Base-by-base conservation (phyloP, 2,797 vertebrate genomes). In the Syndactyla subalaris region DNA sequence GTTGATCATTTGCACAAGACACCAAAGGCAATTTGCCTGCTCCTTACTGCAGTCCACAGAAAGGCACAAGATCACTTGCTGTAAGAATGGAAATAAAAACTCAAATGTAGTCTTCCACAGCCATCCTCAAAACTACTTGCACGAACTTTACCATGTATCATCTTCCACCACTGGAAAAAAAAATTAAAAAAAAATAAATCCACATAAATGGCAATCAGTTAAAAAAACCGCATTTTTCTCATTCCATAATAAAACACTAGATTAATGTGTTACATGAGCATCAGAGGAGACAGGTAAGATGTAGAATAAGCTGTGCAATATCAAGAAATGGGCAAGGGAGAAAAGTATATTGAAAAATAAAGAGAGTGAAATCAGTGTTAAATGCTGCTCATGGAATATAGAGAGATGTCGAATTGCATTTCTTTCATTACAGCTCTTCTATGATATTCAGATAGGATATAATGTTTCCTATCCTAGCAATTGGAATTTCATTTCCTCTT, bases 311-410 rank as follows among this genome's bases (percentile, higher is more conserved):
- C 17, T 71, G 13, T 3, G 1, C 6, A 5, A 62, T 83, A 91
- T 74, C 65, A 79, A 85, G 59, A 82, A 59, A 46, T 62, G 52
- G 39, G 48, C 16, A 67, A 79, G 32, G 8, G 13, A 87, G 12
- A 52, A 83, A 83, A 4, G 2, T 36, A 58, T 20, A 51, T 54
- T 7, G 2, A 54, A 76, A 82, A 61, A 65, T 32, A 55, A 79
- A 82, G 20, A n/a, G 27, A 79, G 17, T 26, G 30, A 93, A 88
- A 79, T 75, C 63, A 59, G 32, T 73, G 20, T 52, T 73, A 92
- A 89, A 85, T 45, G 23, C 18, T 87, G 18, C 14, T 34, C 26
- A 62, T 3, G 2, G n/a, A 81, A 78, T 48, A 85, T 10, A 2
- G 19, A 79, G 4, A 6, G 16, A 49, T 66, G 41, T 77, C 27